phyloP scores from a whole-genome alignment of 2,797 vertebrate genomes.

The Merluccius polli region DNA sequence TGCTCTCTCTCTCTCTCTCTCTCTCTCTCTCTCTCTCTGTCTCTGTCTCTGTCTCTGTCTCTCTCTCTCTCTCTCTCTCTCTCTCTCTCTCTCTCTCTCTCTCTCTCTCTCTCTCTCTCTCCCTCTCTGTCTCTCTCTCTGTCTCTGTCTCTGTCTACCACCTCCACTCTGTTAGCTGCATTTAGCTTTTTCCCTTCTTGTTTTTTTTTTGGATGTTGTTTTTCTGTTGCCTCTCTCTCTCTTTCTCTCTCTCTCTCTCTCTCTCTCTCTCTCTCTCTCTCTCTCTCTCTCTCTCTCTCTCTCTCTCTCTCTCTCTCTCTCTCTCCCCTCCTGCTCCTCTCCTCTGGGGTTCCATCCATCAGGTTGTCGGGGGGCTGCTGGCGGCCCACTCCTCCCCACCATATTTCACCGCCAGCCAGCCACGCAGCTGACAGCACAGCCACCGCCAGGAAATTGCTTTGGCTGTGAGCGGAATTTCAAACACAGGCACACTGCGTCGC shows the following conservation, averaged over 20 bases:
- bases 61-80: slow-evolving; percentile 26
- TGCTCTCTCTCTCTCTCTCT: slow-evolving; percentile 12
- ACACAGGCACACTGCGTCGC: slow-evolving; percentile 77
- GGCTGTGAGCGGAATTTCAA: slow-evolving; percentile 99
- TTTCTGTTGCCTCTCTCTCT: slow-evolving; percentile 46
- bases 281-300: slow-evolving; percentile 7
- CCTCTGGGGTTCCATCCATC: slow-evolving; percentile 89
- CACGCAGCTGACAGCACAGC: slow-evolving; percentile 95
- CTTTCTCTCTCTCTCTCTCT: slow-evolving; percentile 16
- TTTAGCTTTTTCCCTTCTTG: slow-evolving; percentile 32
- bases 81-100: slow-evolving; percentile 12
- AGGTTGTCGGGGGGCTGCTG: slow-evolving; percentile 93
- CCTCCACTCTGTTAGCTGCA: slow-evolving; percentile 40
- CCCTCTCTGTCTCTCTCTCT: slow-evolving; percentile 20
- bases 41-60: slow-evolving; percentile 20
- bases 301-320: slow-evolving; percentile 21
- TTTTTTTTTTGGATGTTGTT: slow-evolving; percentile 36
- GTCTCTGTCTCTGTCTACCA: slow-evolving; percentile 28
- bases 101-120: slow-evolving; percentile 1
- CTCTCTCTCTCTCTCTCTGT: neutral
- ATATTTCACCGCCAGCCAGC: slow-evolving; percentile 98
- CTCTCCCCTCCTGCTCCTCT: slow-evolving; percentile 66
- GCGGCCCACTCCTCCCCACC: slow-evolving; percentile 90
- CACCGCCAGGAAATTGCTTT: slow-evolving; percentile 95
- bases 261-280: slow-evolving; percentile 2